Base-by-base conservation (phyloP, 2,888 invertebrate genomes). In the Dynastes hyllus region DNA sequence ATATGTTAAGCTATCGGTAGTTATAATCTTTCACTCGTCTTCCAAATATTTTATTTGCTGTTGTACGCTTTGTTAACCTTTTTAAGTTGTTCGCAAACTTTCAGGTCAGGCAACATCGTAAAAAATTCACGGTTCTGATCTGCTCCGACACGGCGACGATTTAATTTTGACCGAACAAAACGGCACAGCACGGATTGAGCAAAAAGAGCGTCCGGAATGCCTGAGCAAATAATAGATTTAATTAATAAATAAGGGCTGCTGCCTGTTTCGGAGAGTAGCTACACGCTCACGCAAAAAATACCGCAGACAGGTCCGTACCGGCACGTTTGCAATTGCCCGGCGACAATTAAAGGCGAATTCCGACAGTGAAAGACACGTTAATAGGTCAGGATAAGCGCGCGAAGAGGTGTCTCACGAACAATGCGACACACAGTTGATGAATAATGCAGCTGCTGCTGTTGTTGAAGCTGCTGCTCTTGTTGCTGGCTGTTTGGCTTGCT, bases 381-480 rank as follows among this genome's bases (percentile, higher is more conserved):
- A 79, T 77, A 79, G 76, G 77, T 79, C 65, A 76, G 76, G 78
- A 70, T 77, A 71, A 58, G 63, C 58, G 69, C 63, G 78, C 61
- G 61, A 61, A 75, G 61, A 70, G 71, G 77, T 69, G 76, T 69
- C 65, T 65, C 81, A 77, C 77, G 66, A 76, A 79, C 79, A 80
- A 81, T 81, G 81, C 80, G 78, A 79, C 76, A 79, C 79, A 53
- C 58, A 78, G 69, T 81, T 81, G 81, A 82, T 84, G 84, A 84
- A 84, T 84, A 84, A 84, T 84, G 83, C 83, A 84, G 81, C 70
- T 78, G 80, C 73, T 61, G 73, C 76, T 80, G 77, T 27, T 29
- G 61, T 29, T 16, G 16, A 16, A 45, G 45, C 22, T 66, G 66
- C 51, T 66, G 66, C n/a, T 51, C 66, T 67, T 69, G 55, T 45